Base-by-base conservation (phyloP, 2,797 vertebrate species). In the Myiotriccus ornatus region DNA sequence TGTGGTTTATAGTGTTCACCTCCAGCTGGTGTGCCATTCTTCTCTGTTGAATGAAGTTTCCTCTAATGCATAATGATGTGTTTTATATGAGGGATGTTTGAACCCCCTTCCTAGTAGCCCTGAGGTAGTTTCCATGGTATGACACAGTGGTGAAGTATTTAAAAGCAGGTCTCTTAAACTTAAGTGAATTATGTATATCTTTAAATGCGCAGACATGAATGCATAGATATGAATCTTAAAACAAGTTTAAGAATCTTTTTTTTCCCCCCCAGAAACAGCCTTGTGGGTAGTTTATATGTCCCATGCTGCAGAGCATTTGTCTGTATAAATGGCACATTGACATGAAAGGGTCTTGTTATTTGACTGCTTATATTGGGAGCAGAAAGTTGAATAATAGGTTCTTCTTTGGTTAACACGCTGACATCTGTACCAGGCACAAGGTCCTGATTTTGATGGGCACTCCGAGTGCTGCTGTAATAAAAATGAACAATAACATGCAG, bases 41-140 rank as follows among this genome's bases (percentile, higher is more conserved):
- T 97, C 90, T 97, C 93, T 90, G 91, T 94, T 96, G 95, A 97
- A 95, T 90, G 93, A 97, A 96, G 94, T 97, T 97, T 96, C 91
- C 96, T 84, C 96, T 97, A 94, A 97, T 95, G 84, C 92, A 89
- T 95, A 97, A 96, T 96, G 95, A 97, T 95, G 96, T 97, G 94
- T 98, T 97, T 98, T 97, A 93, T 96, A 92, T 75, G 95, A 97
- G 80, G 96, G 96, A 95, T 94, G 84, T 96, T 96, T 97, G 95
- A 97, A 94, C 95, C 90, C 90, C 95, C 94, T 97, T 95, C 94
- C 81, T 95, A 84, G 94, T 95, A 96, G 96, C 97, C 97, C 81
- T 93, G 90, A 97, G 96, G 97, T 97, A 96, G 96, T 97, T 98
- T 98, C 97, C 84, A 80, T 95, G 87, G 78, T 94, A 88, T 97